These are phyloP conservation scores for Cyprinodon variegatus DNA, from an alignment of 2,113 vertebrate genomes.

Conservation along the genomic window DNA sequence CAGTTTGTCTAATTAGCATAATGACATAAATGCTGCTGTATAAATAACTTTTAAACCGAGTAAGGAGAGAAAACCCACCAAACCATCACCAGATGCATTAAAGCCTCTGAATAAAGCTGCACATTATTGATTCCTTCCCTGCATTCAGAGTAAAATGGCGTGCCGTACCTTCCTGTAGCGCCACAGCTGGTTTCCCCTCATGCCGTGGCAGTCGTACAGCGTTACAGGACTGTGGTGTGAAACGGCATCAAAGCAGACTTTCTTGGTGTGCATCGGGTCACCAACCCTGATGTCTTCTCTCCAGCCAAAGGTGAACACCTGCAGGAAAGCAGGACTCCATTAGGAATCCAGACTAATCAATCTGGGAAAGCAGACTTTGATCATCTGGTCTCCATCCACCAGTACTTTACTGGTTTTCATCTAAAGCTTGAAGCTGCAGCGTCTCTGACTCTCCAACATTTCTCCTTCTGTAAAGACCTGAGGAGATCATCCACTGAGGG, in stretches of 20 bases:
- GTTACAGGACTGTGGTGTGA: constrained; percentile 93
- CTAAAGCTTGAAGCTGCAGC: too few relatives aligned
- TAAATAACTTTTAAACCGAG: not conserved
- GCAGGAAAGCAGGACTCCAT: constrained; percentile 5
- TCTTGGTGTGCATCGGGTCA: constrained; percentile 94
- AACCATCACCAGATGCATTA: not conserved
- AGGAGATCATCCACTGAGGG: constrained; percentile 19
- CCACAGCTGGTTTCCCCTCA: constrained; percentile 99
- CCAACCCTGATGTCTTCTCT: constrained; percentile 94
- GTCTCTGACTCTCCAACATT: not conserved
- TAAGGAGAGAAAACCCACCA: not conserved
- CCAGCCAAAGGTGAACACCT: constrained; percentile 98
- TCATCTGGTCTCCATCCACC: not conserved
- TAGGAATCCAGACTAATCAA: not conserved
- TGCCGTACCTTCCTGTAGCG: constrained; percentile 86
- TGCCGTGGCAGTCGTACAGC: constrained; percentile 95
- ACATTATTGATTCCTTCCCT: too few relatives aligned
- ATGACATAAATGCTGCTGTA: not conserved
- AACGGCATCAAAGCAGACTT: constrained; percentile 93
- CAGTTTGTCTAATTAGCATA: not conserved
- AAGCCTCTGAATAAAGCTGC: not conserved
- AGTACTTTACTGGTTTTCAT: not conserved
- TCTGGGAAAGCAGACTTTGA: not conserved
- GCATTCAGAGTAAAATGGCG: too few relatives aligned
- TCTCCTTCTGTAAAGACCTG: not conserved